Percentiles rank a stretch among this genome's conserved stretches.
phyloP scores from a whole-genome alignment of 2,888 invertebrate species.

The Athripsodes cinereus region DNA sequence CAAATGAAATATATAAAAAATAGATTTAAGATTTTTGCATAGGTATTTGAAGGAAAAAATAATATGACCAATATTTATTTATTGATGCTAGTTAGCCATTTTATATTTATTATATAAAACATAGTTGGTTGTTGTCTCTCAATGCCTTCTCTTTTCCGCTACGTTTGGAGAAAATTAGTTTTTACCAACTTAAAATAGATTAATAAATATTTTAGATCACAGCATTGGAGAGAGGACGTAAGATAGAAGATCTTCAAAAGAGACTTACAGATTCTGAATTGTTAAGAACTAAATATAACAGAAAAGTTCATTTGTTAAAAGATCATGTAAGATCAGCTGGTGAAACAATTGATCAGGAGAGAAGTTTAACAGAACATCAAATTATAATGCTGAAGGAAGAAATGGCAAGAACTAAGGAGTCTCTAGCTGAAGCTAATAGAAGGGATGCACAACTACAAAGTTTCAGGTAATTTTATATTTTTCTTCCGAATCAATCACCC shows the following conservation, averaged over 20 bases:
- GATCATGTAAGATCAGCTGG: constrained; percentile 64
- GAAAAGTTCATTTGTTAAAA: constrained; percentile 65
- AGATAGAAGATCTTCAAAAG: constrained; percentile 77
- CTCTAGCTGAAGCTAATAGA: constrained; percentile 65
- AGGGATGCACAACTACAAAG: constrained; percentile 73
- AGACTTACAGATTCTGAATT: constrained; percentile 76
- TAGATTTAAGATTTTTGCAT: too few species aligned
- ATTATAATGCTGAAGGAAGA: constrained; percentile 69
- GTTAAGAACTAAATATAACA: constrained; percentile 65
- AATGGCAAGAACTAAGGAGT: constrained; percentile 66
- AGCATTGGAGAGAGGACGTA: constrained; percentile 73
- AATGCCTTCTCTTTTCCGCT: too few species aligned
- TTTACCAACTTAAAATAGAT: too few species aligned
- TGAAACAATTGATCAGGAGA: constrained; percentile 64
- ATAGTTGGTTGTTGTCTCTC: too few species aligned
- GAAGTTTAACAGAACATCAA: constrained; percentile 64
- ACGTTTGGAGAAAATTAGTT: too few species aligned
- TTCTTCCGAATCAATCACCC: too few species aligned
- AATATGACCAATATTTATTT: too few species aligned
- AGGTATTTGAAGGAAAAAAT: too few species aligned
- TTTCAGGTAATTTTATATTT: constrained; percentile 48
- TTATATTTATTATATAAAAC: too few species aligned
- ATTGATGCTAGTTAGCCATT: too few species aligned
- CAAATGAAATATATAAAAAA: too few species aligned
- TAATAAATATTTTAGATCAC: constrained; percentile 76